These are phyloP conservation scores for Drosophila kanekoi DNA, from an alignment of 2,888 invertebrate genomes.

Conservation along the genomic window DNA sequence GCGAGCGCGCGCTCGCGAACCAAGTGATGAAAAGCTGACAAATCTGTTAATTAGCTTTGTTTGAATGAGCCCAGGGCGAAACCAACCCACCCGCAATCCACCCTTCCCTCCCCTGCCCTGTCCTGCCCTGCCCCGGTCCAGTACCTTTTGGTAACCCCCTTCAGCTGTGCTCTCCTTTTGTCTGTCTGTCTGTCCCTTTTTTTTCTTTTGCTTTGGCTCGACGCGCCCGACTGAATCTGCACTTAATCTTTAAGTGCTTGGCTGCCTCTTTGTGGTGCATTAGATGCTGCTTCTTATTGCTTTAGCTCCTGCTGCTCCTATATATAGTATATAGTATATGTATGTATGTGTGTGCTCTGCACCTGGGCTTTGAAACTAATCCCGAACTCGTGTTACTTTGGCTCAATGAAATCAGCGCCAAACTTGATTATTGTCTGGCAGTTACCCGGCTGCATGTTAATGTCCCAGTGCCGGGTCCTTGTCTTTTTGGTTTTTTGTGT, in stretches of 20 bases:
- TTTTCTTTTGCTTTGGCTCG: conserved; percentile 16
- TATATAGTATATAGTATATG: background rate
- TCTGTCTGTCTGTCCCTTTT: conserved; percentile 16
- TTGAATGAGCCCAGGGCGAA: conserved; percentile 60
- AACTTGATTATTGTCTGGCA: conserved; percentile 73
- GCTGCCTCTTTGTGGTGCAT: conserved; percentile 71
- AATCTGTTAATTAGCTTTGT: conserved; percentile 82
- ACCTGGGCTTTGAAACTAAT: conserved; percentile 66
- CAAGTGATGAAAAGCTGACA: conserved; percentile 79
- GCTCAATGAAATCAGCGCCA: conserved; percentile 70
- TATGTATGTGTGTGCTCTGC: conserved; percentile 18
- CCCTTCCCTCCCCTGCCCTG: background rate
- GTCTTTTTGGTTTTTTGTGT: conserved; percentile 11
- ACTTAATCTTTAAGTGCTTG: conserved; percentile 79
- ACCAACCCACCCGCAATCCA: too few species aligned
- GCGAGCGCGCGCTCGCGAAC: conserved; percentile 21
- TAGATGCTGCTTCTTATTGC: conserved; percentile 34
- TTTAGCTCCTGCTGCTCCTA: background rate
- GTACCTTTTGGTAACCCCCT: background rate
- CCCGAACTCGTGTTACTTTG: conserved; percentile 70
- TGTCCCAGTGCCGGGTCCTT: conserved; percentile 19
- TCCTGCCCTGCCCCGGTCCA: background rate
- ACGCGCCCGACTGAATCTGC: conserved; percentile 73
- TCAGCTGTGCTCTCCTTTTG: conserved; percentile 10
- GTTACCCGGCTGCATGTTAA: conserved; percentile 67